These are phyloP conservation scores for Oncorhynchus tshawytscha DNA, from an alignment of 2,113 vertebrate species.

Conservation along the genomic window DNA sequence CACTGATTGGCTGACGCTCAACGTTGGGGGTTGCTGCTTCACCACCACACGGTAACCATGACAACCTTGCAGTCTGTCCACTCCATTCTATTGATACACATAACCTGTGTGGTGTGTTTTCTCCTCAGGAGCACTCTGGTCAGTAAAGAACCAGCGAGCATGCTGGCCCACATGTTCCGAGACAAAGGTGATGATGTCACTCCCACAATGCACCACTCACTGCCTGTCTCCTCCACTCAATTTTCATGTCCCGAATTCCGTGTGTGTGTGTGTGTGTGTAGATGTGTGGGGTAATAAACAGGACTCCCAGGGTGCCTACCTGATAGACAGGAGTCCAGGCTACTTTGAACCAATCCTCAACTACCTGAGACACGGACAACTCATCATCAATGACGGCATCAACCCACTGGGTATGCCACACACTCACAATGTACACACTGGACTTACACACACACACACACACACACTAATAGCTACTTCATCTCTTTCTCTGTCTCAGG, in stretches of 20 bases:
- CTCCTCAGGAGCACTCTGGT: constrained; percentile 88
- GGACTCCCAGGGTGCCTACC: constrained; percentile 87
- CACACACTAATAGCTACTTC: not conserved
- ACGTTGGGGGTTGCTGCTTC: constrained; percentile 89
- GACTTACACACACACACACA: not conserved
- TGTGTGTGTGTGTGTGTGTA: constrained; percentile 41
- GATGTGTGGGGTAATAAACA: constrained; percentile 94
- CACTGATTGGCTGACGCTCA: constrained; percentile 93
- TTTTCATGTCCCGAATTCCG: not conserved
- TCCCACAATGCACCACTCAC: not conserved
- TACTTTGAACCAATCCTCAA: constrained; percentile 97
- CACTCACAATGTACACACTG: constrained; percentile 26
- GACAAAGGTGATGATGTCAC: constrained; percentile 80
- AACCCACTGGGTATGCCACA: constrained; percentile 85
- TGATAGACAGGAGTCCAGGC: constrained; percentile 93
- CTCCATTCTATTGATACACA: not conserved
- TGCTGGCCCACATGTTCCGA: constrained; percentile 94
- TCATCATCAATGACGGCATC: constrained; percentile 94
- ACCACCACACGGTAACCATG: constrained; percentile 85
- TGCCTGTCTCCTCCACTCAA: not conserved
- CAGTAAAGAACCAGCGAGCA: constrained; percentile 91
- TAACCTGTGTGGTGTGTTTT: not conserved
- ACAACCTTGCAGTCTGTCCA: not conserved
- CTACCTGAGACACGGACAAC: constrained; percentile 91
- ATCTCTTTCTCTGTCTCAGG: constrained; percentile 62